Evolutionary conservation across 2,113 vertebrate genomes (phyloP).

Genomic region (Rattus rattus): DNA sequence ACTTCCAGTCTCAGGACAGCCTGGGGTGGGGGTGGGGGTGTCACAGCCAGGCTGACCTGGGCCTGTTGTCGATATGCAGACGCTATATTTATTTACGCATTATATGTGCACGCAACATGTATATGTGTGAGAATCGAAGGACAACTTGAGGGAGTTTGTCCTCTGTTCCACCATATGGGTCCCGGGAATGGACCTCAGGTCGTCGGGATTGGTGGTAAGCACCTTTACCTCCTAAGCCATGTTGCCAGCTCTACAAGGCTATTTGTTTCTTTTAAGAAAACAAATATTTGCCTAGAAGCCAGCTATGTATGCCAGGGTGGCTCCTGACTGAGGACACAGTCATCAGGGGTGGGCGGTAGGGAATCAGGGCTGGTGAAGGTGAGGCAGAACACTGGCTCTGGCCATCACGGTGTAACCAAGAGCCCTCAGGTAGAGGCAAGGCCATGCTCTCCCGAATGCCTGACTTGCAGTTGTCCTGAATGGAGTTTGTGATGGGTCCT

Average conservation of each 20-base stretch:
- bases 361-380: constrained; percentile 80
- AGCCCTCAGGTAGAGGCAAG: constrained; percentile 73
- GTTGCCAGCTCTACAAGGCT: not conserved
- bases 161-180: not conserved
- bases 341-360: not conserved
- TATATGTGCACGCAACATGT: too few relatives aligned
- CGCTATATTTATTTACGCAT: not conserved
- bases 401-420: constrained; percentile 77
- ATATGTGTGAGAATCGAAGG: not conserved
- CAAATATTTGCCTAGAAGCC: not conserved
- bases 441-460: constrained; percentile 80
- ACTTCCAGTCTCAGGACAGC: accelerated
- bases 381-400: constrained; percentile 71
- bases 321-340: not conserved
- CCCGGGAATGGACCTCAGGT: too few relatives aligned
- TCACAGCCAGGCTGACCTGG: accelerated
- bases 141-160: not conserved
- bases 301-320: not conserved
- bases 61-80: not conserved
- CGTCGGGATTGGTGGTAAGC: too few relatives aligned
- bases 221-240: not conserved
- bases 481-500: not conserved
- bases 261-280: too few relatives aligned
- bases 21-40: too few relatives aligned
- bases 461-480: accelerated